Base-by-base conservation (phyloP, 2,888 invertebrate species). In the Masnerella sp. region DNA sequence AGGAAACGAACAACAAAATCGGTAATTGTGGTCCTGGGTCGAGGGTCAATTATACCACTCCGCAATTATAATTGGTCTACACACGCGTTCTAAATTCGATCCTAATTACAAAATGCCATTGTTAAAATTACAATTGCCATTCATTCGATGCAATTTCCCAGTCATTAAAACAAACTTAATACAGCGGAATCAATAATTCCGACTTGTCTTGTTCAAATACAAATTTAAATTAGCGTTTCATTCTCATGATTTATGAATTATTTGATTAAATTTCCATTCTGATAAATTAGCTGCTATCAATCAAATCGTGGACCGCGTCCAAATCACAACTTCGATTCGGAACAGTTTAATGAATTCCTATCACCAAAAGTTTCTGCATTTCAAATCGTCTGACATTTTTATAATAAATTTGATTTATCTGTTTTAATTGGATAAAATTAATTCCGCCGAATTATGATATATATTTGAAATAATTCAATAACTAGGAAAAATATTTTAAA, bases 171-270 rank as follows among this genome's bases (percentile, higher is more conserved):
- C 22, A 38, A 45, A 20, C 9, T 51, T 43, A 36, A 43, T 28
- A 15, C 12, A 15, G 14, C 11, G 18, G 11, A 45, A 54, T 65
- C 54, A 32, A 54, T 65, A 54, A 38, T 47, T 34, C 36, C 34
- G n/a, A 52, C 52, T 43, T 32, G 49, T 61, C 40, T 38, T 43
- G 12, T 25, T 17, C 36, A 28, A 42, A 17, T 12, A 12, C 28
- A 45, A 45, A 43, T 52, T 43, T 40, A 43, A 64, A 64, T 64
- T 52, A 52, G 32, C 34, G 34, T 52, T 42, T 51, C 51, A 12
- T 14, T 14, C 12, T 5, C 18, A 20, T 52, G 25, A 43, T 45
- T 64, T 45, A 52, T 52, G 43, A 52, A 52, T 52, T 43, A 17
- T 42, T 42, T 62, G 36, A 43, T 52, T 32, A 9, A 64, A 51